Percentiles rank a stretch among this genome's conserved stretches.
Conservation (phyloP, 2,888 invertebrate genomes). For the Andricus curvator region DNA sequence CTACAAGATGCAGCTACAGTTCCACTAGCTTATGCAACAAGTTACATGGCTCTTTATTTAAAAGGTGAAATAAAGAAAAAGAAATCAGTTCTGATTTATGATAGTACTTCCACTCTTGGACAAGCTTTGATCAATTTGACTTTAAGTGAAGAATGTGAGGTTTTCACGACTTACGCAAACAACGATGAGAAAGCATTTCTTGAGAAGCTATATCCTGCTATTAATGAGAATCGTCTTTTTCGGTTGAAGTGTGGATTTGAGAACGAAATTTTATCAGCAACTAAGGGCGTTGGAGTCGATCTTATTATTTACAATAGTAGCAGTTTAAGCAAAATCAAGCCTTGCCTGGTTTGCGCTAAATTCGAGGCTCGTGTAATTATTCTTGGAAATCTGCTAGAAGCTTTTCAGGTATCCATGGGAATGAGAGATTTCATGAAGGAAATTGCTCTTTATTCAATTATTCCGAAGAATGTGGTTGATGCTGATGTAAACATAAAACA, state of each 20-base stretch:
- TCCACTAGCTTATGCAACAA: constrained; percentile 83
- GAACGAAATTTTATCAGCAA: constrained; percentile 84
- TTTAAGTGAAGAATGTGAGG: constrained; percentile 80
- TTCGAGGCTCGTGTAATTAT: constrained; percentile 79
- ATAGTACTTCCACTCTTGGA: constrained; percentile 82
- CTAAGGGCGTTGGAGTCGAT: constrained; percentile 80
- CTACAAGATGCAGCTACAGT: constrained; percentile 84
- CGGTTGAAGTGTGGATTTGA: constrained; percentile 83
- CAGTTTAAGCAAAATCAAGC: constrained; percentile 80
- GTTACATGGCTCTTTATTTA: constrained; percentile 81
- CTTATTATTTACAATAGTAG: constrained; percentile 83
- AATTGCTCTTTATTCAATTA: constrained; percentile 76
- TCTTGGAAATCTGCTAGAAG: constrained; percentile 76
- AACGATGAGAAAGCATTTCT: constrained; percentile 80
- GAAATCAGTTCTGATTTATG: constrained; percentile 75
- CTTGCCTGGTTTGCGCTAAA: constrained; percentile 80
- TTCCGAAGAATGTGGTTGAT: constrained; percentile 50
- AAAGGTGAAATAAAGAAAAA: constrained; percentile 80
- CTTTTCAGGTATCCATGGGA: constrained; percentile 79
- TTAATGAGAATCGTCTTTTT: constrained; percentile 82
- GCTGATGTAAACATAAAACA: constrained; percentile 81
- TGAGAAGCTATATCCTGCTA: constrained; percentile 79
- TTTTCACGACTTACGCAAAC: constrained; percentile 82
- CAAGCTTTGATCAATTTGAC: constrained; percentile 84
- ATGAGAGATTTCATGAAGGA: constrained; percentile 56